Evolutionary conservation across 2,888 invertebrate genomes (phyloP), one percentile per base, ranked within the genome.

Genomic region (Lepidochitona cinerea): DNA sequence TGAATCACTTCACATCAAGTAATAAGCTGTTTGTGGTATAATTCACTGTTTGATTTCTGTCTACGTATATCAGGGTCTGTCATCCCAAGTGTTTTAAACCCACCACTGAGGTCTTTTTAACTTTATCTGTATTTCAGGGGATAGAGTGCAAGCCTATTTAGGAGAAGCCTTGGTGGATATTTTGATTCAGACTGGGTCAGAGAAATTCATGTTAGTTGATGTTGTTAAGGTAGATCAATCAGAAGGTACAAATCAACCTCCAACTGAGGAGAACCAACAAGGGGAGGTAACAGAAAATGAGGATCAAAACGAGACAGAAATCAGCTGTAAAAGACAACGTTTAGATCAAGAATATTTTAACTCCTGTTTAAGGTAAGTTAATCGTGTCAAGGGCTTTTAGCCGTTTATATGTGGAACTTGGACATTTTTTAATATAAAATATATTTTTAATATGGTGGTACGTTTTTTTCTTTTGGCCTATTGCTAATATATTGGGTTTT

Each of bases 281-380:
- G 49, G 66, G 32, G 75, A 80, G 37, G 73, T 76, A 9, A 41
- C 41, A 41, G 41, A 41, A 9, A 41, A 41, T 18, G 9, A 41
- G 18, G 41, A 41, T 12, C 18, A 9, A 12, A 6, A 68, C 14
- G 32, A 67, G 41, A 83, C 81, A 18, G 81, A 81, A 66, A 82
- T 80, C 37, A 86, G 83, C 18, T 83, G 83, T 18, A 88, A 87
- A 74, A 81, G 83, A 73, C 79, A 79, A 29, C 81, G 82, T 66
- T 72, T 85, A 36, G 85, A 85, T 76, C 84, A 86, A 71, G 85
- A 87, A 68, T 70, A 81, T 41, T 88, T 87, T 72, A 87, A 88
- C 76, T 80, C 81, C 41, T 77, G 79, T 32, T 79, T 87, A 68
- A 82, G 84, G 86, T 87, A 75, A 71, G 71, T n/a, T n/a, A n/a